Percentiles rank a stretch among this genome's conserved stretches.
Conservation (phyloP, 2,888 invertebrate genomes). For the Carterocephalus palaemon region DNA sequence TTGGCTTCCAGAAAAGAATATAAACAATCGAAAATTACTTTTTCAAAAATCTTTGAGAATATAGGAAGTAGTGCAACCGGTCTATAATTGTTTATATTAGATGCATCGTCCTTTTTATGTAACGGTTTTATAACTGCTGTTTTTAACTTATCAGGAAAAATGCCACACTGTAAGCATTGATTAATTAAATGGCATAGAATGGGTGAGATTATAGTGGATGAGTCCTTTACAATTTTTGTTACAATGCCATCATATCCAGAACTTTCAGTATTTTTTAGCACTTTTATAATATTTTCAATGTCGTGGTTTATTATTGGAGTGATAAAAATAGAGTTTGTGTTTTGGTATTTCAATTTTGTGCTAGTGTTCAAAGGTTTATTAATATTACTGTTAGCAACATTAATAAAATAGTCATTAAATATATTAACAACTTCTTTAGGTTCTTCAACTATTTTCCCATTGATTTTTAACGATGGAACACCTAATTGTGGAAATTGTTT, state of each 20-base stretch:
- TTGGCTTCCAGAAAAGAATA: neutral
- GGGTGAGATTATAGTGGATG: neutral
- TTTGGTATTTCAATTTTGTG: neutral
- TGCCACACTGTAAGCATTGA: neutral
- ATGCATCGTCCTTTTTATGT: neutral
- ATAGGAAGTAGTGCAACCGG: neutral
- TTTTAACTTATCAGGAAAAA: conserved; percentile 5
- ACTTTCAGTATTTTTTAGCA: conserved; percentile 4
- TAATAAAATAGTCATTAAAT: conserved; percentile 22
- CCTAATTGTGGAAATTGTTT: neutral
- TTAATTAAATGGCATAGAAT: conserved; percentile 5
- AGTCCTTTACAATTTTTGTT: conserved; percentile 8
- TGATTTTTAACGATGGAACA: neutral
- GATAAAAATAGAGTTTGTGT: conserved; percentile 8
- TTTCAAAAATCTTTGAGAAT: conserved; percentile 3
- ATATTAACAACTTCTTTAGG: conserved; percentile 14
- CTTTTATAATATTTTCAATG: neutral
- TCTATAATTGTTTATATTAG: conserved; percentile 1
- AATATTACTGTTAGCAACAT: neutral
- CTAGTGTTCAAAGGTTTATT: too few species aligned
- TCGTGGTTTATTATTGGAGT: neutral
- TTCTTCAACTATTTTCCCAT: neutral
- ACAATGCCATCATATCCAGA: conserved; percentile 9
- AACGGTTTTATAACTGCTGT: neutral
- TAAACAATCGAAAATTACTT: neutral